A percentile compares a stretch with the other conserved stretches of the same genome.
These are phyloP conservation scores for Australoheros scitulus DNA, from an alignment of 2,113 vertebrate genomes.

Conservation along the genomic window DNA sequence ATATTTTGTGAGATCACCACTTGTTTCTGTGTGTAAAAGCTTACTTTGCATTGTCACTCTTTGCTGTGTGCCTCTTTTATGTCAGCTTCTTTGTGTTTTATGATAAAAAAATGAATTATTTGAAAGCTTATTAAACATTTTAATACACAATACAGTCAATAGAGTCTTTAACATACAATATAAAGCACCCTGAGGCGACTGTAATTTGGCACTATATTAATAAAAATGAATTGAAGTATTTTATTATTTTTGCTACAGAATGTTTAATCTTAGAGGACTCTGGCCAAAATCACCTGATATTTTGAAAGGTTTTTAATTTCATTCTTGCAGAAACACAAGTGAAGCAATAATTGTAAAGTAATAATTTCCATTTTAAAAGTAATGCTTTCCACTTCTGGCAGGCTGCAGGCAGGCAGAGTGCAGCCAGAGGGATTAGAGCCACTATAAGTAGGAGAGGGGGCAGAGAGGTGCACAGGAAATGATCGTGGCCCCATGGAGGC, in stretches of 20 bases:
- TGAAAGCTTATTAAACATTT: neutral
- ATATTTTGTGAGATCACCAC: neutral
- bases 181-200: no score
- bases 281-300: neutral
- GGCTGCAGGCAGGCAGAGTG: conserved; percentile 31
- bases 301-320: neutral
- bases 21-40: no score
- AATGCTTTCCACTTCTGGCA: conserved; percentile 23
- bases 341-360: neutral
- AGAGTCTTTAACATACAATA: no score
- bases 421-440: conserved; percentile 69
- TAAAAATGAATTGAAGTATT: no score
- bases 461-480: conserved; percentile 77
- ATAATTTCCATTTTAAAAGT: conserved; percentile 28
- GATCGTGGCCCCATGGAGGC: conserved; percentile 65
- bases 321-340: neutral
- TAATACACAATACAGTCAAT: no score
- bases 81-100: neutral
- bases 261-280: neutral
- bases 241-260: neutral
- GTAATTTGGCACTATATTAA: no score
- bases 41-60: neutral
- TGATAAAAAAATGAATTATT: neutral
- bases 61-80: neutral
- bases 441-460: conserved; percentile 72